Evolutionary conservation across 2,113 vertebrate species (phyloP).

Genomic region (Tragelaphus strepsiceros): DNA sequence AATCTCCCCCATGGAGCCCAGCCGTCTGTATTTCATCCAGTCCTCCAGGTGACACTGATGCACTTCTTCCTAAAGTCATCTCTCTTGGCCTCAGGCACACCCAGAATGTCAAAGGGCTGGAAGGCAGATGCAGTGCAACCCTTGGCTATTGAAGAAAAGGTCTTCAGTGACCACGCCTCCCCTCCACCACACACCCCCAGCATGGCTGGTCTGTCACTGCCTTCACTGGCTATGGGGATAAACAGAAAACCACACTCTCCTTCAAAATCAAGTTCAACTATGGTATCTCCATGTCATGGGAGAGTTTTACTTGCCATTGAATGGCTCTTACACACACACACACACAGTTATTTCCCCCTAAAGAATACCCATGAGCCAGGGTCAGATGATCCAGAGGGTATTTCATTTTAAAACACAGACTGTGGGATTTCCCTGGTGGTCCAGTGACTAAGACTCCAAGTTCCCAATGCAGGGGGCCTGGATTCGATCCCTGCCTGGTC

Average conservation of each 20-base stretch:
- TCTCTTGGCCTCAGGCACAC: background rate
- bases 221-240: background rate
- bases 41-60: background rate
- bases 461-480: background rate
- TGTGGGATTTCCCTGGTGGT: background rate
- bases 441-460: background rate
- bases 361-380: background rate
- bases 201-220: background rate
- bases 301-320: background rate
- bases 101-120: background rate
- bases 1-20: background rate
- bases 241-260: background rate
- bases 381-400: background rate
- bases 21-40: background rate
- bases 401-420: background rate
- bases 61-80: background rate
- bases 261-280: background rate
- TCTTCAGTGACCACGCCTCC: background rate
- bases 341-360: background rate
- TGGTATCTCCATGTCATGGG: background rate
- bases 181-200: accelerated
- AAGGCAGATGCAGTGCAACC: background rate
- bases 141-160: background rate
- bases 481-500: background rate
- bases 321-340: background rate